Conservation (phyloP, 2,888 invertebrate genomes). For the Oligia latruncula region DNA sequence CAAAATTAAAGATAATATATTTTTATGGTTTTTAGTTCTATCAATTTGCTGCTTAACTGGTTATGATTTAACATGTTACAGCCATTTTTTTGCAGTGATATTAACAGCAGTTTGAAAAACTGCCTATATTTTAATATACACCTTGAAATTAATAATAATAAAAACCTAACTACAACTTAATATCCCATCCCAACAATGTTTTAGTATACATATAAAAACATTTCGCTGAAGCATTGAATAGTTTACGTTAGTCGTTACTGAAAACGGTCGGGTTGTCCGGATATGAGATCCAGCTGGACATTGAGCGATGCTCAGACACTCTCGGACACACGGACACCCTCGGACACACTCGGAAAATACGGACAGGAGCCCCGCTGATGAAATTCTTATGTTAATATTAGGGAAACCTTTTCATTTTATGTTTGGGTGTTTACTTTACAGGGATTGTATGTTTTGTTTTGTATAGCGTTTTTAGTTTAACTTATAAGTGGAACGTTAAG, state of each 20-base stretch:
- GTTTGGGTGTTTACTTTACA: conserved; percentile 38
- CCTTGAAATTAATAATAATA: conserved; percentile 25
- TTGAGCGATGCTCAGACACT: conserved; percentile 69
- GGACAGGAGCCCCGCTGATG: conserved; percentile 58
- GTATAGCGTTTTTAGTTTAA: conserved; percentile 38
- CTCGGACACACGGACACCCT: conserved; percentile 43
- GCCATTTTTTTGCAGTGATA: background rate
- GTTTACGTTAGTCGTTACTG: conserved; percentile 65
- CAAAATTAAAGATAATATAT: too few species aligned
- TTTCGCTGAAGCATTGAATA: conserved; percentile 60
- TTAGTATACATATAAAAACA: conserved; percentile 33
- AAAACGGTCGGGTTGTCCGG: conserved; percentile 67
- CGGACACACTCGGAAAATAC: conserved; percentile 53
- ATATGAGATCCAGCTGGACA: conserved; percentile 72
- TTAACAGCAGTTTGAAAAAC: background rate
- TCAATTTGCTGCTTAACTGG: background rate
- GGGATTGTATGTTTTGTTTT: conserved; percentile 21
- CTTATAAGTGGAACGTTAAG: background rate
- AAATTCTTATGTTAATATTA: conserved; percentile 71
- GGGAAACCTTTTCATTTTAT: conserved; percentile 63
- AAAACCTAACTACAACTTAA: conserved; percentile 11
- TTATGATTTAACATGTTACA: background rate
- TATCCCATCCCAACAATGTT: background rate
- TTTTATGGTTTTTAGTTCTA: background rate
- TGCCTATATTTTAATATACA: background rate